Evolutionary conservation across 2,797 vertebrate genomes (phyloP).

Genomic region (Gymnothorax javanicus): DNA sequence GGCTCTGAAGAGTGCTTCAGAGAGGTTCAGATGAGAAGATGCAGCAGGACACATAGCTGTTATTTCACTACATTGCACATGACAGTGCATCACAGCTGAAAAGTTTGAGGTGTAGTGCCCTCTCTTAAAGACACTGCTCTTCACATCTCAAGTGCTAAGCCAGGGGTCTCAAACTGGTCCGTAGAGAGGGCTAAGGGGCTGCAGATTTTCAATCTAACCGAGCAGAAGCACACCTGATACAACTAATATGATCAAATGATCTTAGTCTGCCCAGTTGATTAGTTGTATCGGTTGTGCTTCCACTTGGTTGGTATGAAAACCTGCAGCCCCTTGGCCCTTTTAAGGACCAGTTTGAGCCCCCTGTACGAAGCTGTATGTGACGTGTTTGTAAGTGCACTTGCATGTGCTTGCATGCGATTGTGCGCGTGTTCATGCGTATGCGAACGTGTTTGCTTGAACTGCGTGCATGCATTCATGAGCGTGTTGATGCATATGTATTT

Average conservation of each 20-base stretch:
- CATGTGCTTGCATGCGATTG: background rate
- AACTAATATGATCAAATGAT: too few relatives aligned
- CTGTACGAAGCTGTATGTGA: background rate
- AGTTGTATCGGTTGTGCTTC: too few relatives aligned
- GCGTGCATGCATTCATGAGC: too few relatives aligned
- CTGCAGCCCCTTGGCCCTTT: background rate
- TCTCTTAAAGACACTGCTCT: background rate
- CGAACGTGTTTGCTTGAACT: background rate
- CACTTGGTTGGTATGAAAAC: too few relatives aligned
- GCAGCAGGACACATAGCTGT: background rate
- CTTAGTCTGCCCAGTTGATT: too few relatives aligned
- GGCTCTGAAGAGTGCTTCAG: constrained; percentile 3
- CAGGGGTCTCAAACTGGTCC: background rate
- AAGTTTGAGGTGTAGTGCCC: background rate
- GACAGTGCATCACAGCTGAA: background rate
- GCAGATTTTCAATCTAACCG: too few relatives aligned
- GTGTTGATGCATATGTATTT: too few relatives aligned
- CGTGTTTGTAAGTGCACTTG: background rate
- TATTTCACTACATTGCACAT: background rate
- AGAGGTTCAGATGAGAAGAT: background rate
- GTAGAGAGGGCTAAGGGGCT: too few relatives aligned
- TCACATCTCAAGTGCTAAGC: constrained; percentile 20
- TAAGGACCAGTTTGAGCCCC: constrained; percentile 17
- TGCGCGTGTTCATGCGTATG: background rate
- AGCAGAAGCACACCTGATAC: too few relatives aligned